A percentile compares a stretch with the other conserved stretches of the same genome.
These are phyloP conservation scores for Malaclemys terrapin DNA, from an alignment of 2,113 vertebrate species.

Conservation along the genomic window DNA sequence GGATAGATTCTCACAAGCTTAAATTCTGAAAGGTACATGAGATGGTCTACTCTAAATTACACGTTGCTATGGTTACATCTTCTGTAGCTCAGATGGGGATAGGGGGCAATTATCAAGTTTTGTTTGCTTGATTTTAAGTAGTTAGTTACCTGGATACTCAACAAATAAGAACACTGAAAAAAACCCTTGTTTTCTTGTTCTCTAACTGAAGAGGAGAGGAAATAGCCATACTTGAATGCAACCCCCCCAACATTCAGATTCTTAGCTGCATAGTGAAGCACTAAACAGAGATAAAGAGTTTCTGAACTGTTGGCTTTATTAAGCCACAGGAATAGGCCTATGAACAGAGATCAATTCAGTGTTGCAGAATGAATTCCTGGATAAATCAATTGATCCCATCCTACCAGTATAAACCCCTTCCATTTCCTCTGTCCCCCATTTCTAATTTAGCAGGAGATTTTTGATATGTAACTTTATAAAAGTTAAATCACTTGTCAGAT, in stretches of 20 bases:
- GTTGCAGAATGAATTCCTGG: background rate
- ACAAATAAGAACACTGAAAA: conserved; percentile 77
- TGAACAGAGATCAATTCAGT: conserved; percentile 11
- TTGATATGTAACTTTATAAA: background rate
- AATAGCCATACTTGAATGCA: conserved; percentile 46
- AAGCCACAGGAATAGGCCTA: conserved; percentile 1
- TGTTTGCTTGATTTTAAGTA: conserved; percentile 85
- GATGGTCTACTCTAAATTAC: conserved; percentile 75
- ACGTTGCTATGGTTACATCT: conserved; percentile 82
- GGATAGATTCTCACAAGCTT: conserved; percentile 76
- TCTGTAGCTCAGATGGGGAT: conserved; percentile 78
- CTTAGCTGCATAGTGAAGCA: conserved; percentile 30
- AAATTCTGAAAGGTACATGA: conserved; percentile 78
- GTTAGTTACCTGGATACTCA: conserved; percentile 86
- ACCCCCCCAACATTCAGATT: conserved; percentile 26
- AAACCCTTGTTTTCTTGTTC: conserved; percentile 72
- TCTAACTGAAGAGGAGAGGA: conserved; percentile 66
- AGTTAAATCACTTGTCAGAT: conserved; percentile 42
- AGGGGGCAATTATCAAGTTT: conserved; percentile 85
- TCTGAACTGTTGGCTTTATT: conserved; percentile 56
- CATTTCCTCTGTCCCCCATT: background rate
- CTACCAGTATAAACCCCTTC: conserved; percentile 24
- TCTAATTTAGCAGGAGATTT: conserved; percentile 11
- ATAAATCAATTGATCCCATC: conserved; percentile 39
- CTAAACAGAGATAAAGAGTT: conserved; percentile 50